Evolutionary conservation across 2,888 invertebrate species (phyloP).

Genomic region (Heliconius erato): DNA sequence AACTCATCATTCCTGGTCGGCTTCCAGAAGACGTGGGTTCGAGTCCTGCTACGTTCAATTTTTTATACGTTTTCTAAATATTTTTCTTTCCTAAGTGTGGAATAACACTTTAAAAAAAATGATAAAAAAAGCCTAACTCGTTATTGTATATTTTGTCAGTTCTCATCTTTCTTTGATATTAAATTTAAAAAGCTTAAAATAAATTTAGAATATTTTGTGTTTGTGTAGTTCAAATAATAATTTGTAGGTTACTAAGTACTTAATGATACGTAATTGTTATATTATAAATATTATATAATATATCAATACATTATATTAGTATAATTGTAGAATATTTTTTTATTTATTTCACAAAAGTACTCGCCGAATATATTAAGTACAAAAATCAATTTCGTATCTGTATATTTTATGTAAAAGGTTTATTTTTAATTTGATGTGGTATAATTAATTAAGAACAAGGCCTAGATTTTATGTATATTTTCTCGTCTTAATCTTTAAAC

Average conservation of each 20-base stretch:
- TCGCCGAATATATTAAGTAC: neutral
- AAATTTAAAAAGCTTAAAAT: neutral
- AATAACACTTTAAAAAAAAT: no score
- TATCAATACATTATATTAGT: no score
- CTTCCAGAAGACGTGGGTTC: no score
- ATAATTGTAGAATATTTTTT: neutral
- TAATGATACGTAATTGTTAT: conserved; percentile 5
- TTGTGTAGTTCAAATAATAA: neutral
- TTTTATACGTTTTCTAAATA: no score
- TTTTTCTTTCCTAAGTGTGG: no score
- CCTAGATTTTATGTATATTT: neutral
- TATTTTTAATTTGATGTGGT: neutral
- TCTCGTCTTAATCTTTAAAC: no score
- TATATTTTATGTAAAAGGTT: neutral
- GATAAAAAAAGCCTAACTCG: no score
- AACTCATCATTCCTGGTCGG: no score
- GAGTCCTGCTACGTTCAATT: no score
- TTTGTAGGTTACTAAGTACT: conserved; percentile 1
- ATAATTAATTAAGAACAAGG: neutral
- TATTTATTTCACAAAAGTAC: neutral
- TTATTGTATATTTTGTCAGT: neutral
- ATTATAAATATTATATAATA: conserved; percentile 1
- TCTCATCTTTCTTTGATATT: neutral
- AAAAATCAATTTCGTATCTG: neutral
- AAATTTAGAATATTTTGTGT: neutral